These are phyloP conservation scores for Vanessa cardui DNA, from an alignment of 2,888 invertebrate species.

Conservation along the genomic window DNA sequence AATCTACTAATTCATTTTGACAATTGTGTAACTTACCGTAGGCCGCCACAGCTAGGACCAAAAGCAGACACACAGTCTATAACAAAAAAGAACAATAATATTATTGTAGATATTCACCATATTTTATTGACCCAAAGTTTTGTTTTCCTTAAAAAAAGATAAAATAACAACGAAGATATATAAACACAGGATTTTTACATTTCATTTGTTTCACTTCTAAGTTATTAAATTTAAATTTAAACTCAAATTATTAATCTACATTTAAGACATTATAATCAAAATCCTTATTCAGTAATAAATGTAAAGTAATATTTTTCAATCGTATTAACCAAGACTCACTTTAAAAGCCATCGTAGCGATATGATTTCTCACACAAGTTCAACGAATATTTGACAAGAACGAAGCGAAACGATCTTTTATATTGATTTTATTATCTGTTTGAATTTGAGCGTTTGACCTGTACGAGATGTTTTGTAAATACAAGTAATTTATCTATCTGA, in stretches of 20 bases:
- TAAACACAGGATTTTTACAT: too few species aligned
- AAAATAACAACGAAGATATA: too few species aligned
- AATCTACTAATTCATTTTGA: background rate
- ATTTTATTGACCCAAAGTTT: too few species aligned
- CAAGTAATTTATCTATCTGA: constrained; percentile 11
- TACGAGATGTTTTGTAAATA: constrained; percentile 22
- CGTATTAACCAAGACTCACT: constrained; percentile 41
- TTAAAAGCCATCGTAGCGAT: constrained; percentile 46
- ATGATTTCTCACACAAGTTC: background rate
- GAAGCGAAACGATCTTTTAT: constrained; percentile 18
- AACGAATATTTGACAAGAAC: constrained; percentile 2
- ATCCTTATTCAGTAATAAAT: too few species aligned
- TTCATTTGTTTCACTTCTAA: too few species aligned
- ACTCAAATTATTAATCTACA: too few species aligned
- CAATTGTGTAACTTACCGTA: constrained; percentile 43
- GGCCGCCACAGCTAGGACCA: constrained; percentile 40
- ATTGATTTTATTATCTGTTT: constrained; percentile 27
- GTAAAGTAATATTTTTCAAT: background rate
- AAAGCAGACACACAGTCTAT: constrained; percentile 43
- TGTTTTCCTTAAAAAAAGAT: too few species aligned
- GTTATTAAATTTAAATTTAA: too few species aligned
- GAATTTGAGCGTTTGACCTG: constrained; percentile 31
- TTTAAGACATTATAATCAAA: too few species aligned
- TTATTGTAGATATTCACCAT: too few species aligned
- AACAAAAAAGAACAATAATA: constrained; percentile 22